Conservation (phyloP, 2,888 invertebrate species). For the Eilema caniola region DNA sequence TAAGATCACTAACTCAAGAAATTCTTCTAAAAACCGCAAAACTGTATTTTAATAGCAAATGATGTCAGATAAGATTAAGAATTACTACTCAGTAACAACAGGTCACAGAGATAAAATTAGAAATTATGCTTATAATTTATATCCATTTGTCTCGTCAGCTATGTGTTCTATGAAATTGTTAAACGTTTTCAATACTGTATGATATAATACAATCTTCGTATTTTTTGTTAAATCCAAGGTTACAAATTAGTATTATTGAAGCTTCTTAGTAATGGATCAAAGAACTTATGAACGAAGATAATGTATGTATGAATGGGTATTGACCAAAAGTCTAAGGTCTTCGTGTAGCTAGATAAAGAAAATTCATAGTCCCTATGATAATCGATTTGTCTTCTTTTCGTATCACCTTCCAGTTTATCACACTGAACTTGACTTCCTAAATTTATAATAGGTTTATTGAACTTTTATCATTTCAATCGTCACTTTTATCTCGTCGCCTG, state of each 20-base stretch:
- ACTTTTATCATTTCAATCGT: background rate
- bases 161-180: slow-evolving; percentile 19
- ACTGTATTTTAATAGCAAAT: slow-evolving; percentile 16
- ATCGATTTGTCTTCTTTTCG: background rate
- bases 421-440: background rate
- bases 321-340: background rate
- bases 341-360: background rate
- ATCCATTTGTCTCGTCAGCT: slow-evolving; percentile 14
- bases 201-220: background rate
- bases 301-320: no score
- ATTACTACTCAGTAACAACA: slow-evolving; percentile 14
- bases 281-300: no score
- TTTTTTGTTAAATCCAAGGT: no score
- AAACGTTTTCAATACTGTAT: slow-evolving; percentile 15
- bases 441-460: background rate
- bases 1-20: slow-evolving; percentile 36
- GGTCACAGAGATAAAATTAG: slow-evolving; percentile 8
- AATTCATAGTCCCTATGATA: background rate
- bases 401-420: background rate
- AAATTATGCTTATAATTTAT: slow-evolving; percentile 21
- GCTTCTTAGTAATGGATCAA: no score
- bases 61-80: background rate
- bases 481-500: background rate
- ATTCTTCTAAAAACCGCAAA: slow-evolving; percentile 21
- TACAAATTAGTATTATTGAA: no score